Percentiles rank a stretch among this genome's conserved stretches.
Conservation (phyloP, 2,888 invertebrate species). For the Mactromeris polynyma region DNA sequence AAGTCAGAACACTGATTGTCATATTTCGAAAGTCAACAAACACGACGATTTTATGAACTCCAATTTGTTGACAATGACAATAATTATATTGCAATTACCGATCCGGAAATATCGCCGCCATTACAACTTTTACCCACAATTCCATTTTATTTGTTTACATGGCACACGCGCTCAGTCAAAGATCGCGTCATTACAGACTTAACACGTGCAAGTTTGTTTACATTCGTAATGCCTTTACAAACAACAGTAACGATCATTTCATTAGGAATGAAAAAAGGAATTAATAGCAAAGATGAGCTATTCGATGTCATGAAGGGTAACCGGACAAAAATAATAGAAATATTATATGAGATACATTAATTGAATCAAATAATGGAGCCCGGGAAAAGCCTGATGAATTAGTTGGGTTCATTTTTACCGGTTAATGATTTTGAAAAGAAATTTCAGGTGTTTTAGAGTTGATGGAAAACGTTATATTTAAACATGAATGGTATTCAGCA, state of each 20-base stretch:
- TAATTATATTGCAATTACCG: constrained; percentile 51
- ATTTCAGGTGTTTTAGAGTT: constrained; percentile 15
- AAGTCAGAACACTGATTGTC: constrained; percentile 14
- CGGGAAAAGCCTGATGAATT: background rate
- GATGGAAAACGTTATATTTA: constrained; percentile 16
- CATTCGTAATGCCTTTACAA: constrained; percentile 61
- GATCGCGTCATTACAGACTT: constrained; percentile 56
- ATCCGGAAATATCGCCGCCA: constrained; percentile 48
- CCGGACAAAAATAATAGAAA: background rate
- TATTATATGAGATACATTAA: constrained; percentile 8
- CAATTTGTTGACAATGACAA: constrained; percentile 48
- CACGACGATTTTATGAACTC: constrained; percentile 40
- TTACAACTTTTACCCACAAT: constrained; percentile 51
- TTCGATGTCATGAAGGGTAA: background rate
- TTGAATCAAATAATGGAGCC: background rate
- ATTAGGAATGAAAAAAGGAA: constrained; percentile 26
- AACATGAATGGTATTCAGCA: background rate
- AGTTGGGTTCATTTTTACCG: background rate
- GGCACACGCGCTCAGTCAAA: constrained; percentile 58
- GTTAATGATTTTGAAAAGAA: background rate
- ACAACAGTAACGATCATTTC: constrained; percentile 42
- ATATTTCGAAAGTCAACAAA: constrained; percentile 44
- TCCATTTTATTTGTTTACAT: constrained; percentile 67
- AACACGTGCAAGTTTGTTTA: constrained; percentile 69
- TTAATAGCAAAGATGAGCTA: background rate